These are phyloP conservation scores for Marcusenius ussheri DNA, from an alignment of 2,113 vertebrate genomes.

Conservation along the genomic window DNA sequence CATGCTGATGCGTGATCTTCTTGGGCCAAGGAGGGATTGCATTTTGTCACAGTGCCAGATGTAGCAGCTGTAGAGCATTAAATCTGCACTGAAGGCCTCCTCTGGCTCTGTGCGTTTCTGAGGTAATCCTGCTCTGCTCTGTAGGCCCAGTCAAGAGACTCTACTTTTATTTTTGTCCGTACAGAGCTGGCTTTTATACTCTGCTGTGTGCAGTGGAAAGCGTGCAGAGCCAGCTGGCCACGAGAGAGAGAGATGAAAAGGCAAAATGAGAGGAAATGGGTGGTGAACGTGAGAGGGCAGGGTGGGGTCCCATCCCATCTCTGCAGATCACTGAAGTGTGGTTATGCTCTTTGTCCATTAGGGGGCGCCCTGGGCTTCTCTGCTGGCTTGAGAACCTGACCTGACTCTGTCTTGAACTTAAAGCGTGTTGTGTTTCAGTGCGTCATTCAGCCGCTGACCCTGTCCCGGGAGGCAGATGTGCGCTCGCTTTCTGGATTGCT, in stretches of 20 bases:
- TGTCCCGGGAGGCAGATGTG: not conserved
- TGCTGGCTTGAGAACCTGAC: not conserved
- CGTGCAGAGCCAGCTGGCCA: not conserved
- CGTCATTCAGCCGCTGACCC: not conserved
- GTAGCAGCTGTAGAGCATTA: constrained; percentile 11
- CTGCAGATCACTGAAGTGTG: not conserved
- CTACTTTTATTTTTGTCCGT: not conserved
- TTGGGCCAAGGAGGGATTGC: not conserved
- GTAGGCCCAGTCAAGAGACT: not conserved
- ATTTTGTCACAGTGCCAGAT: not conserved
- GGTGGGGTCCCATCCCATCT: not conserved
- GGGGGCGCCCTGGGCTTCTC: not conserved
- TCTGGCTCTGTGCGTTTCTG: constrained; percentile 1
- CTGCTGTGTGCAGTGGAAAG: not conserved
- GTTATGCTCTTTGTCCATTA: not conserved
- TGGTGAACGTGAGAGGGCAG: not conserved
- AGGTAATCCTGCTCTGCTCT: constrained; percentile 3
- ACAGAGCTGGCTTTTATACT: not conserved
- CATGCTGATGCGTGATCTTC: not conserved
- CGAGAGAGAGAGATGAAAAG: not conserved
- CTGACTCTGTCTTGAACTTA: not conserved
- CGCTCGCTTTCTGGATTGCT: not conserved
- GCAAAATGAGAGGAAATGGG: not conserved
- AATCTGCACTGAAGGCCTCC: not conserved
- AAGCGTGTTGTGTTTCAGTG: not conserved